Conservation (phyloP, 2,113 vertebrate genomes). For the Mirounga angustirostris region DNA sequence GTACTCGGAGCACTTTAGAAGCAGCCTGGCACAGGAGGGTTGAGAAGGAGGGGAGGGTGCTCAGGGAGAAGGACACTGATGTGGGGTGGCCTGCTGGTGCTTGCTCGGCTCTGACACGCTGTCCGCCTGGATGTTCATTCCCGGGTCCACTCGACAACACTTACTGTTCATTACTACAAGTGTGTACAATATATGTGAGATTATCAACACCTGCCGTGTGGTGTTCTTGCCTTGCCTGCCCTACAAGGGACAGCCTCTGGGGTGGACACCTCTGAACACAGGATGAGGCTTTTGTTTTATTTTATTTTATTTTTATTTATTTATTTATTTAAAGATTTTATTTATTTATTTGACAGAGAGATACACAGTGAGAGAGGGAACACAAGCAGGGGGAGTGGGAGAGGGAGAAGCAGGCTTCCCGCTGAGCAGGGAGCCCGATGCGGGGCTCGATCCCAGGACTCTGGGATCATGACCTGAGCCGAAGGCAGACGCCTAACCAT, state of each 20-base stretch:
- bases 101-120: not conserved
- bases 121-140: accelerated
- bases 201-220: accelerated
- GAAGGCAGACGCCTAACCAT: too few relatives aligned
- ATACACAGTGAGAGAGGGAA: too few relatives aligned
- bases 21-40: accelerated
- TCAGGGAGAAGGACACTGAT: accelerated
- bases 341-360: too few relatives aligned
- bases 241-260: not conserved
- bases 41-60: not conserved
- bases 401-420: too few relatives aligned
- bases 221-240: not conserved
- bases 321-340: too few relatives aligned
- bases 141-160: too few relatives aligned
- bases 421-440: too few relatives aligned
- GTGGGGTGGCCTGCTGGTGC: not conserved
- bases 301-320: too few relatives aligned
- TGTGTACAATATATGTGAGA: accelerated
- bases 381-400: too few relatives aligned
- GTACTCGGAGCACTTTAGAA: accelerated
- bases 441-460: too few relatives aligned
- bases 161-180: not conserved
- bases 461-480: too few relatives aligned
- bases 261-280: not conserved
- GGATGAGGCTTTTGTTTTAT: not conserved